Conservation (phyloP, 2,888 invertebrate species). For the Parascotia fuliginaria region DNA sequence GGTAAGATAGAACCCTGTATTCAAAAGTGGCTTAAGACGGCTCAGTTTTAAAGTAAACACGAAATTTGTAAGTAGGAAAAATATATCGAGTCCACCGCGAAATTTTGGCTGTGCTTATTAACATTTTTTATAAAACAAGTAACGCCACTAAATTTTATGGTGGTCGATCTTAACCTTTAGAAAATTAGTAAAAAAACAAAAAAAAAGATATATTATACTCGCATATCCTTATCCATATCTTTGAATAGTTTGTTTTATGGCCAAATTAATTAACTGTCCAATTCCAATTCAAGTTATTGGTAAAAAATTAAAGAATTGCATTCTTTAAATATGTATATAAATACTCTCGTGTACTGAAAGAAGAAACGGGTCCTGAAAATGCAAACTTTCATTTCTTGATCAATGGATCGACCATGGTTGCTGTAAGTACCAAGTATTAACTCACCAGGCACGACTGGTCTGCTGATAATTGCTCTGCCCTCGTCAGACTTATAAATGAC, state of each 20-base stretch:
- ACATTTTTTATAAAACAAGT: slow-evolving; percentile 52
- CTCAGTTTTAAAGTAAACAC: slow-evolving; percentile 44
- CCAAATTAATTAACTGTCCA: not conserved
- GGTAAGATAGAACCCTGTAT: slow-evolving; percentile 26
- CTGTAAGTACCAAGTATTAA: too few species aligned
- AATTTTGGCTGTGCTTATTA: slow-evolving; percentile 81
- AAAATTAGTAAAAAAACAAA: slow-evolving; percentile 20
- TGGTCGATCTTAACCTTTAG: slow-evolving; percentile 48
- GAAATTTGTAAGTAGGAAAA: slow-evolving; percentile 51
- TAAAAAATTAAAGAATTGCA: too few species aligned
- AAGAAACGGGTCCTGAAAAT: too few species aligned
- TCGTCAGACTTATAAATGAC: too few species aligned
- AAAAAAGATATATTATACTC: slow-evolving; percentile 41
- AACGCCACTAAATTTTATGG: slow-evolving; percentile 58
- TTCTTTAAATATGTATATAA: too few species aligned
- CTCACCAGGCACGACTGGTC: too few species aligned
- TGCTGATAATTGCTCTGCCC: too few species aligned
- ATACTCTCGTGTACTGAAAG: too few species aligned
- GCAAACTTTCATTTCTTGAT: too few species aligned
- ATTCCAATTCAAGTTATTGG: too few species aligned
- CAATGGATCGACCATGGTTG: too few species aligned
- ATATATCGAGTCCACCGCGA: slow-evolving; percentile 75
- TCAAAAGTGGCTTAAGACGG: slow-evolving; percentile 30
- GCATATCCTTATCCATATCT: slow-evolving; percentile 66
- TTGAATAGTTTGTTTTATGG: slow-evolving; percentile 31